phyloP scores from a whole-genome alignment of 2,797 vertebrate genomes.

The Chelmon rostratus region DNA sequence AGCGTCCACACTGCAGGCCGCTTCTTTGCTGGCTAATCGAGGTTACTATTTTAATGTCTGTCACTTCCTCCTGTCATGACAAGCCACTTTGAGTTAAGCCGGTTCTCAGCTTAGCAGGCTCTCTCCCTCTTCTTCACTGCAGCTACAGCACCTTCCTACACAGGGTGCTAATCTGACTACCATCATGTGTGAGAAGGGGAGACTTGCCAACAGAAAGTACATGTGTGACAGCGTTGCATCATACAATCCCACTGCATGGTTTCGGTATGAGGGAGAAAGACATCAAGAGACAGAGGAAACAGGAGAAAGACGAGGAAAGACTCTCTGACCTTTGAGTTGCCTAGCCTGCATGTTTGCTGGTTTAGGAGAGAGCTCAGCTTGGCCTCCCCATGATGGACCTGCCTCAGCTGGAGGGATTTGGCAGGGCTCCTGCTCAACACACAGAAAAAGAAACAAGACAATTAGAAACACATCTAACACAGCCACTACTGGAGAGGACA shows the following conservation, averaged over 20 bases:
- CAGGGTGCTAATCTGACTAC: constrained; percentile 77
- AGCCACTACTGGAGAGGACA: not conserved
- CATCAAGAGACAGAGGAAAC: constrained; percentile 23
- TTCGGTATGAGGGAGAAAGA: constrained; percentile 11
- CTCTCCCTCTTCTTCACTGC: constrained; percentile 71
- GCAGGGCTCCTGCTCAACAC: constrained; percentile 69
- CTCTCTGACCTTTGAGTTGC: constrained; percentile 79
- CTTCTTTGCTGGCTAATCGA: constrained; percentile 77
- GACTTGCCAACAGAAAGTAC: constrained; percentile 56
- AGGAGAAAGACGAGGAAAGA: constrained; percentile 30
- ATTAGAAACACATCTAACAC: constrained; percentile 1
- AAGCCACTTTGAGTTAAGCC: constrained; percentile 85
- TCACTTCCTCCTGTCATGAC: constrained; percentile 86
- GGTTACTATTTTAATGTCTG: constrained; percentile 86
- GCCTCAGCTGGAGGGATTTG: constrained; percentile 69
- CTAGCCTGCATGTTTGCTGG: constrained; percentile 58
- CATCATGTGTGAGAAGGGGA: constrained; percentile 59
- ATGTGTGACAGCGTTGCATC: constrained; percentile 50
- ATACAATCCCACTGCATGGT: constrained; percentile 5
- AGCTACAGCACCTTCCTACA: constrained; percentile 53
- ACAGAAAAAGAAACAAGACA: constrained; percentile 17
- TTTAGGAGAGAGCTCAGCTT: constrained; percentile 69
- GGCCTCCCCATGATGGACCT: constrained; percentile 63
- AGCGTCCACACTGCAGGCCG: constrained; percentile 8
- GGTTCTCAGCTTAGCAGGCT: constrained; percentile 81